Evolutionary conservation across 2,888 invertebrate species (phyloP).

Genomic region (Spisula subtruncata): DNA sequence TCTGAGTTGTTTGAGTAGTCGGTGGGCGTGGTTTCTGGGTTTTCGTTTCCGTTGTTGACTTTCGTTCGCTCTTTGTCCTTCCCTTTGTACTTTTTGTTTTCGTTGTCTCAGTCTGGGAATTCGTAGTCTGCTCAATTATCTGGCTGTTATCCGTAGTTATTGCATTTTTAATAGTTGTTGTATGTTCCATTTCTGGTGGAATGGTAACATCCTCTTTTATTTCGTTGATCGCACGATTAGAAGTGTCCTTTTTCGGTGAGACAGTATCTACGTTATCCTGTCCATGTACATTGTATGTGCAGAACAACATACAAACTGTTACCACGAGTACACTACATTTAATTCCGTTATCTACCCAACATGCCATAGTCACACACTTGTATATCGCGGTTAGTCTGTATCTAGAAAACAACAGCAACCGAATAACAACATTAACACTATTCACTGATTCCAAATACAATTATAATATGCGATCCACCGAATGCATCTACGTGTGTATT

Average conservation of each 20-base stretch:
- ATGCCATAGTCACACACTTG: neutral
- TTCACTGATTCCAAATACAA: neutral
- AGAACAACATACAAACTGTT: neutral
- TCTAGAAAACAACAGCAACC: neutral
- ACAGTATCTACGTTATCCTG: neutral
- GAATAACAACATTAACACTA: neutral
- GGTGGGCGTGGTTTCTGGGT: neutral
- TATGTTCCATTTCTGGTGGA: neutral
- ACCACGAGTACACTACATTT: neutral
- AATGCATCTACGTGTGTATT: neutral
- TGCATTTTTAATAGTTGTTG: slow-evolving; percentile 23
- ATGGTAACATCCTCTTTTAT: slow-evolving; percentile 51
- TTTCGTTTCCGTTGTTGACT: neutral
- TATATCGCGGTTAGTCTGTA: neutral
- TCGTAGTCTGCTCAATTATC: neutral
- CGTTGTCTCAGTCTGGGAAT: neutral
- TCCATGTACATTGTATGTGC: neutral
- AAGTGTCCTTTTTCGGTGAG: slow-evolving; percentile 2
- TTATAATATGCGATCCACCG: neutral
- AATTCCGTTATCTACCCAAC: neutral
- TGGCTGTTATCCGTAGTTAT: slow-evolving; percentile 26
- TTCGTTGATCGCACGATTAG: slow-evolving; percentile 47
- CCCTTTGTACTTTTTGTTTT: neutral
- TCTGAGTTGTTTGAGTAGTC: neutral
- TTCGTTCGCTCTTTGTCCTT: neutral